Evolutionary conservation across 2,113 vertebrate genomes (phyloP).

Genomic region (Heliornis fulica): DNA sequence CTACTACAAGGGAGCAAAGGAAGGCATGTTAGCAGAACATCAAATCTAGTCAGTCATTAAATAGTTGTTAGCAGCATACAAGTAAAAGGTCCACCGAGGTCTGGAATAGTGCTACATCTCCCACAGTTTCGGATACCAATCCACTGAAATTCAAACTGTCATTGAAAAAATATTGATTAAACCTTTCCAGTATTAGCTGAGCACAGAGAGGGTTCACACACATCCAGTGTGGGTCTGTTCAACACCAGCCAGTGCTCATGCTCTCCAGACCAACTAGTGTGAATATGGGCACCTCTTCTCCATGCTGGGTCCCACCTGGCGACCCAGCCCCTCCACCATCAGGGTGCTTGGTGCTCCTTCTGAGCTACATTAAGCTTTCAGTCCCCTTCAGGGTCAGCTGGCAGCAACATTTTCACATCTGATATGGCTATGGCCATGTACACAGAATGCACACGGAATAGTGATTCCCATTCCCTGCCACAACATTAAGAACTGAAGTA

Average conservation of each 20-base stretch:
- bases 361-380: background rate
- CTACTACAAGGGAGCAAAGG: background rate
- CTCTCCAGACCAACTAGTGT: rapidly evolving
- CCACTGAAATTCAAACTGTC: background rate
- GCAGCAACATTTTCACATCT: background rate
- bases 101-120: background rate
- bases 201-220: rapidly evolving
- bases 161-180: rapidly evolving
- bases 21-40: background rate
- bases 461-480: background rate
- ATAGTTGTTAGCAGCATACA: background rate
- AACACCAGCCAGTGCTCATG: background rate
- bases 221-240: rapidly evolving
- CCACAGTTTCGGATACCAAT: background rate
- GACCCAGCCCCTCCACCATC: background rate
- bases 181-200: background rate
- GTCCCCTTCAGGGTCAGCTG: background rate
- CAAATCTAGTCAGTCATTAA: background rate
- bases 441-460: no score
- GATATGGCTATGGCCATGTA: background rate
- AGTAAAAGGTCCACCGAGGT: background rate
- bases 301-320: rapidly evolving
- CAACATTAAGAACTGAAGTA: background rate
- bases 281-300: background rate
- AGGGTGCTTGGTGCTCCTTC: background rate